Evolutionary conservation across 2,888 invertebrate genomes (phyloP).

Genomic region (Oxytorus armatus): DNA sequence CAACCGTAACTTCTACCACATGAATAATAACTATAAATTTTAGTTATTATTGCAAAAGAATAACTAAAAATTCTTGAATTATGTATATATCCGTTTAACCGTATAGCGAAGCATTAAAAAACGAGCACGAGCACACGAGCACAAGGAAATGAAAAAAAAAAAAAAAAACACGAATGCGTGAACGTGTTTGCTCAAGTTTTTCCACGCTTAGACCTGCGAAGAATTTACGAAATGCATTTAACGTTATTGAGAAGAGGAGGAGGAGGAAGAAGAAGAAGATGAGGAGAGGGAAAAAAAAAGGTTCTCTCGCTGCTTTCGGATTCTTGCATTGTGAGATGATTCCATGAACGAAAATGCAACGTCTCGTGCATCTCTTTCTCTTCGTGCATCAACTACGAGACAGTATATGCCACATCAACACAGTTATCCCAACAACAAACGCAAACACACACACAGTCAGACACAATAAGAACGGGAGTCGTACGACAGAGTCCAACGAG

Average conservation of each 20-base stretch:
- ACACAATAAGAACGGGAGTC: constrained; percentile 65
- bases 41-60: too few species aligned
- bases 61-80: neutral
- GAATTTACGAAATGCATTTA: constrained; percentile 40
- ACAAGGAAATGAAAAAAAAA: too few species aligned
- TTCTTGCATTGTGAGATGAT: constrained; percentile 43
- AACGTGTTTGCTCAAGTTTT: constrained; percentile 34
- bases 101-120: constrained; percentile 7
- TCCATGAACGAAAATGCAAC: constrained; percentile 45
- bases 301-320: constrained; percentile 41
- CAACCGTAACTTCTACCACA: too few species aligned
- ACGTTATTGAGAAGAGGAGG: constrained; percentile 16
- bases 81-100: constrained; percentile 28
- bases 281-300: too few species aligned
- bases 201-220: constrained; percentile 30
- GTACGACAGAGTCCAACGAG: constrained; percentile 68
- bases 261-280: neutral
- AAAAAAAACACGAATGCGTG: constrained; percentile 26
- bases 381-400: constrained; percentile 27
- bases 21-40: too few species aligned
- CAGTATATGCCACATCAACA: constrained; percentile 46
- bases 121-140: neutral
- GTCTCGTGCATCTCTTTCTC: constrained; percentile 27
- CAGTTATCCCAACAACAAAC: constrained; percentile 42
- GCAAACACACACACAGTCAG: constrained; percentile 8